Percentiles rank a stretch among this genome's conserved stretches.
Evolutionary conservation across 2,113 vertebrate genomes (phyloP).

Genomic region (Cheirogaleus medius): DNA sequence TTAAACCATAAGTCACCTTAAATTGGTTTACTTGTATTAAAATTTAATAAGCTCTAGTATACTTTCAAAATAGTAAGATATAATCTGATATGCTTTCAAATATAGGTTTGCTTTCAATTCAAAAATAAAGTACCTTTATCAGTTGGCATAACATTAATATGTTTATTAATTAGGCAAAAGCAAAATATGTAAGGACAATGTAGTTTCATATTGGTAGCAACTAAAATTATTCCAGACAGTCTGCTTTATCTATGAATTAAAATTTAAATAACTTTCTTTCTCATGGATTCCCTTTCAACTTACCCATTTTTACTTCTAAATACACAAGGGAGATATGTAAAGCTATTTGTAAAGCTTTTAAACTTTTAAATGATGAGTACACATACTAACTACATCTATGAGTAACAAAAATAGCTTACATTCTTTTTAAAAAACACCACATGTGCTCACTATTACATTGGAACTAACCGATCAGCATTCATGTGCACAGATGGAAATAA

Average conservation of each 20-base stretch:
- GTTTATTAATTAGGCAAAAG: slow-evolving; percentile 28
- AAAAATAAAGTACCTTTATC: slow-evolving; percentile 35
- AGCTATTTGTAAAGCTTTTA: slow-evolving; percentile 17
- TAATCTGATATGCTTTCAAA: slow-evolving; percentile 41
- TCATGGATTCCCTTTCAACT: background rate
- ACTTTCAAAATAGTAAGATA: slow-evolving; percentile 63
- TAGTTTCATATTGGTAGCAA: background rate
- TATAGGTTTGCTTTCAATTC: slow-evolving; percentile 31
- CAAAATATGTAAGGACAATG: background rate
- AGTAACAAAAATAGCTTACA: background rate
- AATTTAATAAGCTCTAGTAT: slow-evolving; percentile 70
- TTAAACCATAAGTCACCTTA: slow-evolving; percentile 74
- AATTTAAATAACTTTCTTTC: slow-evolving; percentile 42
- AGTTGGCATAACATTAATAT: background rate
- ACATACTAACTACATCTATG: background rate
- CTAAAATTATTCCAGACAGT: background rate
- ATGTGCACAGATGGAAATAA: too few relatives aligned
- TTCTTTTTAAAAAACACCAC: slow-evolving; percentile 9
- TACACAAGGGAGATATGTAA: background rate
- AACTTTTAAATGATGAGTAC: background rate
- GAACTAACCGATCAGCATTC: too few relatives aligned
- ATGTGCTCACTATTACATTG: too few relatives aligned
- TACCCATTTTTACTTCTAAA: background rate
- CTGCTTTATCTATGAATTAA: background rate
- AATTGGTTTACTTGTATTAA: slow-evolving; percentile 73